These are phyloP conservation scores for Dicyrtomina minuta DNA, from an alignment of 2,888 invertebrate species.

Conservation along the genomic window DNA sequence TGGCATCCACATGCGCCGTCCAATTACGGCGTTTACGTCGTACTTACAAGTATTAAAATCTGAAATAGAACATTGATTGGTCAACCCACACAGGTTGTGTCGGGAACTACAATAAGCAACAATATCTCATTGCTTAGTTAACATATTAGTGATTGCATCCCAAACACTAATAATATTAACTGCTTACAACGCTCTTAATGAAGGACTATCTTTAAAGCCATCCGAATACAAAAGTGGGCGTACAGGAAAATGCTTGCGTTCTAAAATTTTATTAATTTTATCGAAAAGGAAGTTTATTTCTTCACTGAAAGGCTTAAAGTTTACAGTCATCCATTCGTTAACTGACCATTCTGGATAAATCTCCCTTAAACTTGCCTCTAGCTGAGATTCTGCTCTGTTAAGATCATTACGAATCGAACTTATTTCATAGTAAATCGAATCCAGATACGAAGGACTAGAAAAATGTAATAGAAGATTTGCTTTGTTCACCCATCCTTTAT, in stretches of 20 bases:
- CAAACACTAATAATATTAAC: too few relatives aligned
- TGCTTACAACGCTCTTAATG: too few relatives aligned
- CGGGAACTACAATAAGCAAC: too few relatives aligned
- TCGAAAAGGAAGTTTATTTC: constrained; percentile 35
- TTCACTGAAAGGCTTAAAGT: constrained; percentile 37
- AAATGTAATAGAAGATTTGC: constrained; percentile 40
- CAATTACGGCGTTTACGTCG: too few relatives aligned
- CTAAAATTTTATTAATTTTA: constrained; percentile 39
- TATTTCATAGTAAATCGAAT: constrained; percentile 37
- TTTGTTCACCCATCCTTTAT: constrained; percentile 44
- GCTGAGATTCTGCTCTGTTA: constrained; percentile 30
- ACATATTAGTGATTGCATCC: too few relatives aligned
- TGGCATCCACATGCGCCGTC: too few relatives aligned
- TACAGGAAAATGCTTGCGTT: constrained; percentile 43
- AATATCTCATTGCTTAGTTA: too few relatives aligned
- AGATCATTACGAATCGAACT: constrained; percentile 42
- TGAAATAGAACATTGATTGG: too few relatives aligned
- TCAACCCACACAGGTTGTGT: too few relatives aligned
- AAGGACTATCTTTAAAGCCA: background rate
- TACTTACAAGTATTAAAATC: too few relatives aligned
- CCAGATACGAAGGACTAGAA: constrained; percentile 47
- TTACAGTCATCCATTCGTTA: constrained; percentile 48
- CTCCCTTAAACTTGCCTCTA: constrained; percentile 35
- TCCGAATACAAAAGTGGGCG: constrained; percentile 37
- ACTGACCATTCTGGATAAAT: constrained; percentile 49